phyloP scores from a whole-genome alignment of 2,797 vertebrate species.

The Meda fulgida region DNA sequence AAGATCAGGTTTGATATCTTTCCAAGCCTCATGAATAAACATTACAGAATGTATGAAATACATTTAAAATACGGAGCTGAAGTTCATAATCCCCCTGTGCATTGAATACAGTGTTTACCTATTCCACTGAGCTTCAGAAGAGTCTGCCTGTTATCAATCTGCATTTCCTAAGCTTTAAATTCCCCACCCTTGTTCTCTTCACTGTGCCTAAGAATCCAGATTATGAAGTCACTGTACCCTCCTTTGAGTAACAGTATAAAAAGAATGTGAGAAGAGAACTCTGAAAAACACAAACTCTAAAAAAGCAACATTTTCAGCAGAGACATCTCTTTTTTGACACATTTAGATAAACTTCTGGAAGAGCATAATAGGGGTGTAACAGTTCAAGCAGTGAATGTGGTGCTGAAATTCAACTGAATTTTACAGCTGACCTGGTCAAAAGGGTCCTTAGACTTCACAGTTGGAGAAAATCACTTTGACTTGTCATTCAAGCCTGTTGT shows the following conservation, averaged over 20 bases:
- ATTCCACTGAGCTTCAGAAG: constrained; percentile 12
- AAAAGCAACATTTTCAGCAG: constrained; percentile 33
- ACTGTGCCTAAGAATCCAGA: constrained; percentile 21
- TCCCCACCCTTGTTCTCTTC: constrained; percentile 31
- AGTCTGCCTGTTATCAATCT: constrained; percentile 41
- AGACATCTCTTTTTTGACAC: constrained; percentile 36
- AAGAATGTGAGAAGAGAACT: constrained; percentile 4
- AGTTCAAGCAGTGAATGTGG: constrained; percentile 16
- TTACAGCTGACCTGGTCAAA: constrained; percentile 44
- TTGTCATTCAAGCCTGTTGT: constrained; percentile 47
- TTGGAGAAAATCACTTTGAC: constrained; percentile 51
- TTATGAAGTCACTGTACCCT: constrained; percentile 31
- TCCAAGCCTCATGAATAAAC: constrained; percentile 38
- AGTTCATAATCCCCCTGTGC: constrained; percentile 7
- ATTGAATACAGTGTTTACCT: constrained; percentile 25
- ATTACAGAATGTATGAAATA: constrained; percentile 17
- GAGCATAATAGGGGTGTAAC: constrained; percentile 3
- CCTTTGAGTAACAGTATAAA: constrained; percentile 32
- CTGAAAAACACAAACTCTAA: constrained; percentile 24
- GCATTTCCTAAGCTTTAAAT: constrained; percentile 36
- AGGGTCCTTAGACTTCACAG: constrained; percentile 31
- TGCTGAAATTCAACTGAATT: constrained; percentile 44
- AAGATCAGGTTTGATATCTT: constrained; percentile 28
- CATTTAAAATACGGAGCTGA: constrained; percentile 30
- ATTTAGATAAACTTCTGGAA: constrained; percentile 40